Evolutionary conservation across 2,797 vertebrate genomes (phyloP), one percentile per base, ranked within the genome.

Genomic region (Tragopan temminckii): DNA sequence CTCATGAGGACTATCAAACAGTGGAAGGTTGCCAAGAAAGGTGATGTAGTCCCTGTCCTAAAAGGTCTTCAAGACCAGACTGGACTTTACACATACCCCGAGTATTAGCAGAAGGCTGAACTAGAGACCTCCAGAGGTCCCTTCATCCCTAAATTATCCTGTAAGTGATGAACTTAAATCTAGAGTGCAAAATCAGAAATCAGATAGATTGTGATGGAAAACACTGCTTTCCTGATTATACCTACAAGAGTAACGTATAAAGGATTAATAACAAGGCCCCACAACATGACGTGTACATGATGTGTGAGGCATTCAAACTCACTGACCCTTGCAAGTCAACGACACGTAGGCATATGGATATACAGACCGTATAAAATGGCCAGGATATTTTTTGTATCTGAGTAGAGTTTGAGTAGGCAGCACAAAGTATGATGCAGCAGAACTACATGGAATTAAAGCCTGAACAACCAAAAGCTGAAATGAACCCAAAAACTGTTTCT

Each of bases 381-480:
- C 79, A 75, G 57, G 25, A 23, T 16, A 68, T 62, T 85, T 71
- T 88, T 70, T 67, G 13, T 63, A 42, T 45, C 57, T 25, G 18
- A 64, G 50, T 1, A 42, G 62, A 31, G 13, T 57, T n/a, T 5
- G 43, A 94, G 52, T 19, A 80, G 67, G 21, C 17, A 89, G 63
- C 33, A 77, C 21, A 4, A 87, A 80, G n/a, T 24, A 31, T 15
- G 13, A 64, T 43, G 57, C 36, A 67, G 61, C 15, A 75, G 53
- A 17, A 66, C 46, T 36, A 20, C 35, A 61, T 1, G 50, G 31
- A 79, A 81, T 61, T 62, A 68, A 90, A 89, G 14, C 17, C 25
- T 62, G 20, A 91, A 88, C 53, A 89, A 52, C 36, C 13, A 78
- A 68, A 78, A 59, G 24, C 29, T 63, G 43, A 92, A 96, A 87